Evolutionary conservation across 30 jellyfish, hydroid and myxozoan species (phyloP).

Genomic region (Aurelia coerulea): DNA sequence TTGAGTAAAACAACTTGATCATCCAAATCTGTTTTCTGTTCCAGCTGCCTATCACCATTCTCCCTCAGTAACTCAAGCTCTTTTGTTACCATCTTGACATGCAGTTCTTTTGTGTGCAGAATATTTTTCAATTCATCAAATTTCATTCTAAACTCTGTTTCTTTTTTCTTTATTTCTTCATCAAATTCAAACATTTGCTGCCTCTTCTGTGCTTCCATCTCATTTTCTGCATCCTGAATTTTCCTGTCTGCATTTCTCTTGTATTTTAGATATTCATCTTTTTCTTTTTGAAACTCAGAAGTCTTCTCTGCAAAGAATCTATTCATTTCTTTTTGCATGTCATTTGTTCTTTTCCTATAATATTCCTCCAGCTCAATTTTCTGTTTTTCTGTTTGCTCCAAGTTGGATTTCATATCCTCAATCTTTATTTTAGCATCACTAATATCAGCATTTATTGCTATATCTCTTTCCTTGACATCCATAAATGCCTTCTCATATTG

Average conservation of each 20-base stretch:
- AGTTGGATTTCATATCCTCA: slow-evolving; percentile 45
- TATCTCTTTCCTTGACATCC: slow-evolving; percentile 48
- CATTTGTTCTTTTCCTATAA: slow-evolving; percentile 43
- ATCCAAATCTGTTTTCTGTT: slow-evolving; percentile 41
- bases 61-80: slow-evolving; percentile 60
- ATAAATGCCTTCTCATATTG: slow-evolving; percentile 55
- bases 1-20: slow-evolving; percentile 38
- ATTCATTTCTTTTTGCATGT: slow-evolving; percentile 60
- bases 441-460: slow-evolving; percentile 38
- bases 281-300: slow-evolving; percentile 55
- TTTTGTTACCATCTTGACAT: slow-evolving; percentile 60
- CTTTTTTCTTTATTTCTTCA: slow-evolving; percentile 56
- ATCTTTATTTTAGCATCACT: slow-evolving; percentile 74
- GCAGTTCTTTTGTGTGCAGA: slow-evolving; percentile 42
- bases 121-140: slow-evolving; percentile 53
- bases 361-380: slow-evolving; percentile 34
- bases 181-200: slow-evolving; percentile 66
- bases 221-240: slow-evolving; percentile 54
- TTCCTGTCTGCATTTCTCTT: slow-evolving; percentile 57
- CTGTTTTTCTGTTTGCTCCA: slow-evolving; percentile 46
- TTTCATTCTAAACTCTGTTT: slow-evolving; percentile 33
- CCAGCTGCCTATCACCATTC: slow-evolving; percentile 19
- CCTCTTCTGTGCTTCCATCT: slow-evolving; percentile 56
- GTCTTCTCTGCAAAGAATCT: slow-evolving; percentile 36
- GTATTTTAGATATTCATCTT: slow-evolving; percentile 59